These are phyloP conservation scores for Anticlea derivata DNA, from an alignment of 2,888 invertebrate species.

Conservation along the genomic window DNA sequence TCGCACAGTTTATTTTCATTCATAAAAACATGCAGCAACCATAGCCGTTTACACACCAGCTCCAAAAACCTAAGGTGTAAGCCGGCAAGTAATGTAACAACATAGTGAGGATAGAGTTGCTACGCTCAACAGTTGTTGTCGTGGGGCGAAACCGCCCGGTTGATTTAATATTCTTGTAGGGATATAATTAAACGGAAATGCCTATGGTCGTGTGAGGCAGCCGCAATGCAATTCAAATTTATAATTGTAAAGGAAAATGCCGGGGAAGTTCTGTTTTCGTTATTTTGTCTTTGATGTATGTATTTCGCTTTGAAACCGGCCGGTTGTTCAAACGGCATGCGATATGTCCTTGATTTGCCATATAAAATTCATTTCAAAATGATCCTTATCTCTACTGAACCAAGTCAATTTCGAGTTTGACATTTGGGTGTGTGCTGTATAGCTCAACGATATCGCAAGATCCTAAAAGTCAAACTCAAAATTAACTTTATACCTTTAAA, in stretches of 20 bases:
- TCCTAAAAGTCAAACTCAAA: no score
- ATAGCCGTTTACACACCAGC: slow-evolving; percentile 10
- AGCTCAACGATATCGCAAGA: no score
- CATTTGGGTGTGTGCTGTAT: no score
- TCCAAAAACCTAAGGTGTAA: neutral
- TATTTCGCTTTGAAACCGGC: no score
- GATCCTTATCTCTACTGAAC: no score
- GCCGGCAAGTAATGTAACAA: slow-evolving; percentile 21
- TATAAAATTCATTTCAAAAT: no score
- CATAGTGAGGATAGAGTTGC: neutral
- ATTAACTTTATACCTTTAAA: no score
- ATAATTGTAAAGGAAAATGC: slow-evolving; percentile 10
- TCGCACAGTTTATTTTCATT: neutral
- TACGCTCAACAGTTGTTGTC: slow-evolving; percentile 29
- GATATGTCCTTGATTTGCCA: no score
- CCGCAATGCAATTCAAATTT: slow-evolving; percentile 12
- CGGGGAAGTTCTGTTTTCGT: neutral
- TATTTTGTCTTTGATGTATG: neutral
- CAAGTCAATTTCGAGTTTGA: no score
- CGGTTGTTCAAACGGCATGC: no score
- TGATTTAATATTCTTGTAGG: slow-evolving; percentile 32
- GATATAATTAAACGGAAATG: slow-evolving; percentile 36
- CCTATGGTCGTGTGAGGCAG: slow-evolving; percentile 8
- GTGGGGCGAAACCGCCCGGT: slow-evolving; percentile 2
- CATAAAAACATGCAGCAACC: neutral